Evolutionary conservation across 2,113 vertebrate genomes (phyloP).

Genomic region (Semnornis frantzii): DNA sequence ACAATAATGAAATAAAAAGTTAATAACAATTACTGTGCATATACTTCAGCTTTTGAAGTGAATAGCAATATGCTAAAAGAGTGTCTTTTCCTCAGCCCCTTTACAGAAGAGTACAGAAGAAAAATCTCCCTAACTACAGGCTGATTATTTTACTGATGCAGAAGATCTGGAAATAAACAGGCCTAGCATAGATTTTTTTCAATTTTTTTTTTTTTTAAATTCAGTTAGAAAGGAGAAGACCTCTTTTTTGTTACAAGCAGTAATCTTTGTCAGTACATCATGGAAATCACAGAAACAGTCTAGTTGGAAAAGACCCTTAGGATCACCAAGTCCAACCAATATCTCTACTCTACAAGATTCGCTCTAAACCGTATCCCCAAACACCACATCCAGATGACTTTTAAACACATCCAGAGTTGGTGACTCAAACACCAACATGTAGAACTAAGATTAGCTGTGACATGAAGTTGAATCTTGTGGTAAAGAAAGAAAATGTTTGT

Average conservation of each 20-base stretch:
- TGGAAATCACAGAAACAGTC: too few relatives aligned
- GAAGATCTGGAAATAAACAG: conserved; percentile 9
- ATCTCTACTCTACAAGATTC: too few relatives aligned
- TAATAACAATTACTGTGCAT: conserved; percentile 11
- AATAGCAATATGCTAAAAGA: conserved; percentile 37
- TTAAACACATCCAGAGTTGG: too few relatives aligned
- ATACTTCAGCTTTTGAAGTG: neutral
- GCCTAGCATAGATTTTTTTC: neutral
- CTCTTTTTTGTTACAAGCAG: neutral
- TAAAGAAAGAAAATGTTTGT: neutral
- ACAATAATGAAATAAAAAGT: conserved; percentile 35
- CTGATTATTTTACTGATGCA: conserved; percentile 10
- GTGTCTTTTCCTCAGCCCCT: neutral
- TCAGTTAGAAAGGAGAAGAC: neutral
- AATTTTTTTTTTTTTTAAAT: neutral
- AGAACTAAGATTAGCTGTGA: neutral
- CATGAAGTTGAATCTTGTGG: neutral
- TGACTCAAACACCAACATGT: too few relatives aligned
- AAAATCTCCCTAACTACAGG: conserved; percentile 2
- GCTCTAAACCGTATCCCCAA: too few relatives aligned
- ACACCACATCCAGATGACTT: too few relatives aligned
- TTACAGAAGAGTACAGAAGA: neutral
- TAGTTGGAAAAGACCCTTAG: too few relatives aligned
- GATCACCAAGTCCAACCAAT: too few relatives aligned
- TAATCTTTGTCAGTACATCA: neutral